These are phyloP conservation scores for Brachycybe producta DNA, from an alignment of 2,888 invertebrate species.

Conservation along the genomic window DNA sequence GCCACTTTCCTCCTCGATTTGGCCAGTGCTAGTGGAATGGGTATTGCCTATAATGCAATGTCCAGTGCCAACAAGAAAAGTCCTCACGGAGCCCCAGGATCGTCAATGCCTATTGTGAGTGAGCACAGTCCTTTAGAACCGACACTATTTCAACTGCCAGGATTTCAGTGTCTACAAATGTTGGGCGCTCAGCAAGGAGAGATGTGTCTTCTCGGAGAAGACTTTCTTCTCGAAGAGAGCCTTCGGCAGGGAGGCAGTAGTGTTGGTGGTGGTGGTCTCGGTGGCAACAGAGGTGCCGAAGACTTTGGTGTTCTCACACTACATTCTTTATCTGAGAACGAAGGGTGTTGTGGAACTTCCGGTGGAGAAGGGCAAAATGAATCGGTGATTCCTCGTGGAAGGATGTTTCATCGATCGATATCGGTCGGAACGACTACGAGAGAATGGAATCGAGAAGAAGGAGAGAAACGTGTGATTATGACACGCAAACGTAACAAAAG, in stretches of 20 bases:
- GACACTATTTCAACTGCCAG: constrained; percentile 20
- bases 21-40: constrained; percentile 55
- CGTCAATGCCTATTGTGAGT: constrained; percentile 40
- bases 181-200: constrained; percentile 36
- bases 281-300: neutral
- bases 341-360: constrained; percentile 24
- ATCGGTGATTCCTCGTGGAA: constrained; percentile 29
- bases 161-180: constrained; percentile 46
- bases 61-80: constrained; percentile 19
- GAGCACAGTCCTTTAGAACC: constrained; percentile 30
- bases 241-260: constrained; percentile 8
- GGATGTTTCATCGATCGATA: constrained; percentile 67
- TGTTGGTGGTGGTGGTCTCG: neutral
- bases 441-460: constrained; percentile 32
- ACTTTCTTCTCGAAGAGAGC: constrained; percentile 25
- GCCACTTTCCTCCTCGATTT: constrained; percentile 85
- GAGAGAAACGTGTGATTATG: constrained; percentile 45
- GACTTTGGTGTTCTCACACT: constrained; percentile 1
- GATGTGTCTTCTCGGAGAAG: constrained; percentile 25
- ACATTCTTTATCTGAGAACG: constrained; percentile 29
- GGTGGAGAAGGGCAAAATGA: constrained; percentile 9
- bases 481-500: constrained; percentile 51
- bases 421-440: constrained; percentile 62
- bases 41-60: constrained; percentile 30
- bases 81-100: constrained; percentile 20